phyloP scores from a whole-genome alignment of 1,140 invertebrate genomes.

The Drosophila ironensis region DNA sequence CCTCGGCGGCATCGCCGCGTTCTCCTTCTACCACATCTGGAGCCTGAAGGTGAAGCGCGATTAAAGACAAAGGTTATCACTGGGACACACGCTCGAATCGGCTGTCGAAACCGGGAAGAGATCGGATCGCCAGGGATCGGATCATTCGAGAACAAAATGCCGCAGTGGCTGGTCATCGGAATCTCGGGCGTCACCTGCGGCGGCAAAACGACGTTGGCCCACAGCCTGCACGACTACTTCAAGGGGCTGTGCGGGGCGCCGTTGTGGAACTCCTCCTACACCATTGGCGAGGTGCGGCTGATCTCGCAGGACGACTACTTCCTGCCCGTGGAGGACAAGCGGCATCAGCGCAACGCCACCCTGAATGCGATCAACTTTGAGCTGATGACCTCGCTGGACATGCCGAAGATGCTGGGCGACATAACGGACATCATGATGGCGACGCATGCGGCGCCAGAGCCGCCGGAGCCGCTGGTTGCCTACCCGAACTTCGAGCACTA shows the following conservation, averaged over 20 bases:
- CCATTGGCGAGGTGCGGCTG: slow-evolving; percentile 83
- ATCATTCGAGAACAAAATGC: slow-evolving; percentile 62
- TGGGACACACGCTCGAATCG: slow-evolving; percentile 7
- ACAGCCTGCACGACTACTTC: slow-evolving; percentile 83
- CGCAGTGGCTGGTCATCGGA: slow-evolving; percentile 87
- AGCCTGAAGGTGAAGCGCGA: slow-evolving; percentile 54
- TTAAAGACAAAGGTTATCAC: slow-evolving; percentile 32
- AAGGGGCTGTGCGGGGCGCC: slow-evolving; percentile 55
- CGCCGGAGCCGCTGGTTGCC: slow-evolving; percentile 27
- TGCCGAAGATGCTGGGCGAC: slow-evolving; percentile 86
- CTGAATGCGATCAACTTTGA: slow-evolving; percentile 92
- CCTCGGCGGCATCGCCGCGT: slow-evolving; percentile 85
- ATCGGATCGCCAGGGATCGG: neutral
- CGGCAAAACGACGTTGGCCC: slow-evolving; percentile 90
- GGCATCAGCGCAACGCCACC: slow-evolving; percentile 85
- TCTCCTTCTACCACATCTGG: slow-evolving; percentile 85
- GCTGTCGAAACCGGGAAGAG: slow-evolving; percentile 19
- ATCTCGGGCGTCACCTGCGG: slow-evolving; percentile 90
- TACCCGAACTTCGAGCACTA: slow-evolving; percentile 74
- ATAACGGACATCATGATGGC: slow-evolving; percentile 68
- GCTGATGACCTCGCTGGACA: slow-evolving; percentile 87
- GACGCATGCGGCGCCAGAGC: slow-evolving; percentile 24
- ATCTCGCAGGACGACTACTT: slow-evolving; percentile 92
- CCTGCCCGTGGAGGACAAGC: slow-evolving; percentile 85
- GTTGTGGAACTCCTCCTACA: slow-evolving; percentile 66